Conservation (phyloP, 2,888 invertebrate species). For the Tenthredo livida region DNA sequence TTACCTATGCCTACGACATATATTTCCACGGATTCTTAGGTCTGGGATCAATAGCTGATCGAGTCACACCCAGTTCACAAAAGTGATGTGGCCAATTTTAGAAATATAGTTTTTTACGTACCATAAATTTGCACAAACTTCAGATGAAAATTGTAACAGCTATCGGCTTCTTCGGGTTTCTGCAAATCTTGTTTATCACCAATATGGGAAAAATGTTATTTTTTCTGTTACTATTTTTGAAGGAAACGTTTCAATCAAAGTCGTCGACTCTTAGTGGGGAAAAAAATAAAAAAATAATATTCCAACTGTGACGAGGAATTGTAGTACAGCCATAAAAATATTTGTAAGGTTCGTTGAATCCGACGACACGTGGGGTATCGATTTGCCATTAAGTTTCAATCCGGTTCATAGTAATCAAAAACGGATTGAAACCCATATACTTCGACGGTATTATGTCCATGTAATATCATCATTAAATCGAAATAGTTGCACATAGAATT, state of each 20-base stretch:
- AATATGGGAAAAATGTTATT: not conserved
- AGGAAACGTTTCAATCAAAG: not conserved
- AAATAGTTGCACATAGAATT: not conserved
- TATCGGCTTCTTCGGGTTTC: not conserved
- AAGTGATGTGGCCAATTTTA: not conserved
- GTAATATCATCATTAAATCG: not conserved
- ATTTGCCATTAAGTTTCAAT: slow-evolving; percentile 19
- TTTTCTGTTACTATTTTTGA: not conserved
- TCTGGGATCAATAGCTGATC: slow-evolving; percentile 34
- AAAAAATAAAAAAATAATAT: not conserved
- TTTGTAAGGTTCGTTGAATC: slow-evolving; percentile 7
- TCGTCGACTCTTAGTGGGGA: not conserved
- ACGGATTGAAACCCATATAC: not conserved
- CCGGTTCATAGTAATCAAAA: not conserved
- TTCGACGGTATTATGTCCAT: not conserved
- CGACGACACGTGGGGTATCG: slow-evolving; percentile 5
- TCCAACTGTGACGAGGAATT: not conserved
- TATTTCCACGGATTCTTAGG: slow-evolving; percentile 14
- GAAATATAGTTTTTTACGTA: not conserved
- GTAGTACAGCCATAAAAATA: not conserved
- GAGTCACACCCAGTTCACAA: not conserved
- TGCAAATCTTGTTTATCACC: not conserved
- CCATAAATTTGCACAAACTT: not conserved
- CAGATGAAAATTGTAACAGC: not conserved
- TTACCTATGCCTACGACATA: slow-evolving; percentile 11